Conservation (phyloP, 2,113 vertebrate species). For the Thalassoma bifasciatum region DNA sequence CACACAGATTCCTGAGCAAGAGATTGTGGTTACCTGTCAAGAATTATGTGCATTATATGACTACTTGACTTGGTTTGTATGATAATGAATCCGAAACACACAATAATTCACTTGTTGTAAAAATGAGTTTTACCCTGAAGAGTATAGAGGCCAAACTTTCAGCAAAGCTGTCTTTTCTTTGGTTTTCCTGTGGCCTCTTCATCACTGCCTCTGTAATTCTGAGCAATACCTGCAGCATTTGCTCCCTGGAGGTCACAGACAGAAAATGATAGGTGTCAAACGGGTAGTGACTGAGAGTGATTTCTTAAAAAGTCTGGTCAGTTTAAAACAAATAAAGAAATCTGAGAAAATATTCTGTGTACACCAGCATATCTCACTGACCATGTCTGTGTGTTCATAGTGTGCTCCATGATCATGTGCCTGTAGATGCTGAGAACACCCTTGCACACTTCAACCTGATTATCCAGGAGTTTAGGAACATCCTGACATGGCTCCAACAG, state of each 20-base stretch:
- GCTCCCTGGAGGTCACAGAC: conserved; percentile 87
- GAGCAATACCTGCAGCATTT: conserved; percentile 95
- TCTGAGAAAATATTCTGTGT: too few relatives aligned
- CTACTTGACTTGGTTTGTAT: neutral
- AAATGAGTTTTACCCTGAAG: conserved; percentile 88
- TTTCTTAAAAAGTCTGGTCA: too few relatives aligned
- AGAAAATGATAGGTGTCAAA: neutral
- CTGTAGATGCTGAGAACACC: conserved; percentile 94
- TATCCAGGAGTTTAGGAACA: conserved; percentile 92
- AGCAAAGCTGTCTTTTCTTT: conserved; percentile 90
- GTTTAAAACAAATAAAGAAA: neutral
- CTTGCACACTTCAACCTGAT: conserved; percentile 97
- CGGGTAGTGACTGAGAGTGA: neutral
- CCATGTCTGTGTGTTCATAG: conserved; percentile 95
- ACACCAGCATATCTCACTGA: conserved; percentile 67
- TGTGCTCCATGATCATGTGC: conserved; percentile 97
- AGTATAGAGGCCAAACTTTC: conserved; percentile 93
- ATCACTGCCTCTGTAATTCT: conserved; percentile 97
- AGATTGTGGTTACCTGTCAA: neutral
- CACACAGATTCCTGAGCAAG: neutral
- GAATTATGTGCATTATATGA: neutral
- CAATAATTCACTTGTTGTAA: neutral
- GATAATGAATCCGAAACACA: neutral
- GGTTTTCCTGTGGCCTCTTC: conserved; percentile 93
- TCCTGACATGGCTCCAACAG: conserved; percentile 94